Conservation (phyloP, 2,113 vertebrate genomes). For the Emberiza fucata region DNA sequence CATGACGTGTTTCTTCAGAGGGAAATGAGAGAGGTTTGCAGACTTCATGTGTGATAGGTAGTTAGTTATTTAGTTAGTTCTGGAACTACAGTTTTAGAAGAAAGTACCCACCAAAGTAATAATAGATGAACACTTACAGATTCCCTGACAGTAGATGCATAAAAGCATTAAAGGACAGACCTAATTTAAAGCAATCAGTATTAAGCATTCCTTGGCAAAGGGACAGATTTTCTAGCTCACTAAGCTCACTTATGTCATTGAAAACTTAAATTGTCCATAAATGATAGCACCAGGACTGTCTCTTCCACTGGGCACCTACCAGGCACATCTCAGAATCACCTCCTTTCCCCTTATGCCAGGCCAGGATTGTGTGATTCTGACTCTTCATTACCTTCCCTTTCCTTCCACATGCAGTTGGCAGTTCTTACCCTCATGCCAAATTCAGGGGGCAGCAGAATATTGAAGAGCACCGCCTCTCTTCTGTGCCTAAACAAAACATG, state of each 20-base stretch:
- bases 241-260: background rate
- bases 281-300: background rate
- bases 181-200: background rate
- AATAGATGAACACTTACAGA: background rate
- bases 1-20: background rate
- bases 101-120: background rate
- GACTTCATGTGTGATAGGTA: background rate
- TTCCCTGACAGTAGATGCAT: background rate
- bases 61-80: background rate
- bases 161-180: background rate
- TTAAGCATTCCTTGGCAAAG: background rate
- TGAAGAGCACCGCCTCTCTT: background rate
- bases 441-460: background rate
- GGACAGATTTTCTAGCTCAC: background rate
- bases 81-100: background rate
- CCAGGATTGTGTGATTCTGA: fast-evolving
- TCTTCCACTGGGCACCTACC: background rate
- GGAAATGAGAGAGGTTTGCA: background rate
- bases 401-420: background rate
- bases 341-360: background rate
- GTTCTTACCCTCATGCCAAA: background rate
- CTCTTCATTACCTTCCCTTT: background rate
- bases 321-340: background rate
- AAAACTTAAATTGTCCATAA: background rate
- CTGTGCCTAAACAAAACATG: background rate